A percentile compares a stretch with the other conserved stretches of the same genome.
These are phyloP conservation scores for Diaprepes abbreviatus DNA, from an alignment of 2,888 invertebrate species.

Conservation along the genomic window DNA sequence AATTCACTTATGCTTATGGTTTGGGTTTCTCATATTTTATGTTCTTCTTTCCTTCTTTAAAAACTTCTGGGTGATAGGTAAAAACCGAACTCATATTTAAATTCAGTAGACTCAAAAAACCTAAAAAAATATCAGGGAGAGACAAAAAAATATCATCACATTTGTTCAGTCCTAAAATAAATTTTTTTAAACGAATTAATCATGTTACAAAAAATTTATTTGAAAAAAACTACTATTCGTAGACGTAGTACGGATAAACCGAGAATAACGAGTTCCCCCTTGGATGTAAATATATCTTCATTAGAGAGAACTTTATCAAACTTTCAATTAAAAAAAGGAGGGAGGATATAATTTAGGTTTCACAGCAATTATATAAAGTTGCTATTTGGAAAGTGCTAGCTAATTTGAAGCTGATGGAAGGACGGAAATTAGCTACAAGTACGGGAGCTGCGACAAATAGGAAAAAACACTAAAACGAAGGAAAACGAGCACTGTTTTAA, in stretches of 20 bases:
- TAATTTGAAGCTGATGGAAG: constrained; percentile 43
- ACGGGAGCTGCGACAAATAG: constrained; percentile 39
- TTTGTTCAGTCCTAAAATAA: no score
- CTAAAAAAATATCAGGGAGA: no score
- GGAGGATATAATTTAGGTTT: constrained; percentile 23
- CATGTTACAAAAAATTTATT: no score
- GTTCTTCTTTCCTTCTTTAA: no score
- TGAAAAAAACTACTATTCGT: no score
- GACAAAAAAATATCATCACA: no score
- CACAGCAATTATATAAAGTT: constrained; percentile 33
- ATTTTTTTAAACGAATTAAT: no score
- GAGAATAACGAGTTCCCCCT: background rate
- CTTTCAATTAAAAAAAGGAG: constrained; percentile 13
- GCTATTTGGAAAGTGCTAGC: constrained; percentile 30
- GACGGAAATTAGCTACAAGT: constrained; percentile 46
- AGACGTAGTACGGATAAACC: background rate
- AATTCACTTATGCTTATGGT: no score
- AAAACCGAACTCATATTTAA: no score
- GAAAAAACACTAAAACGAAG: constrained; percentile 41
- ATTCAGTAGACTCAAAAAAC: no score
- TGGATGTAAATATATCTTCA: background rate
- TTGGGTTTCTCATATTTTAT: no score
- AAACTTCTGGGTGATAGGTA: no score
- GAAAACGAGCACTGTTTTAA: constrained; percentile 42
- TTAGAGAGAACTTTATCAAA: background rate